phyloP scores from a whole-genome alignment of 2,797 vertebrate species.

The Tympanoctomys barrerae region DNA sequence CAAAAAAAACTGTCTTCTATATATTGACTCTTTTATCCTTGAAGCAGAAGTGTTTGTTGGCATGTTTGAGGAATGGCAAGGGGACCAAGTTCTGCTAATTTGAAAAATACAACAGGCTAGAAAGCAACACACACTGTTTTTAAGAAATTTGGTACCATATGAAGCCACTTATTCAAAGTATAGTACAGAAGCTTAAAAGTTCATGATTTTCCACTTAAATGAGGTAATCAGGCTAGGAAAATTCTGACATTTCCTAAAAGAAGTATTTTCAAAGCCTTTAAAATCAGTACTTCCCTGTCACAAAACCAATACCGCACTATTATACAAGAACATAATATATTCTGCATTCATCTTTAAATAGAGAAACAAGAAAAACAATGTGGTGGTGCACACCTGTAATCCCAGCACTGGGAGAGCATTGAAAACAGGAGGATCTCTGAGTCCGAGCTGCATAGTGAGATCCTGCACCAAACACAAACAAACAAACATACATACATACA shows the following conservation, averaged over 20 bases:
- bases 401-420: no score
- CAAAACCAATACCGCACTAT: not conserved
- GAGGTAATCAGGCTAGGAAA: not conserved
- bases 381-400: no score
- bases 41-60: not conserved
- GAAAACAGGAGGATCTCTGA: no score
- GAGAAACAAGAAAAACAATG: not conserved
- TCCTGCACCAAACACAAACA: no score
- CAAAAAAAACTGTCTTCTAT: not conserved
- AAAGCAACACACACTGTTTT: not conserved
- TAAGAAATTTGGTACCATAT: not conserved
- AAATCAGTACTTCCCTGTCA: conserved; percentile 43
- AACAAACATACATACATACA: no score
- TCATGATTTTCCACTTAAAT: conserved; percentile 55
- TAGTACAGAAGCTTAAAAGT: not conserved
- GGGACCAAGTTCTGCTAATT: not conserved
- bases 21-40: not conserved
- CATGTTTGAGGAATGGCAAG: not conserved
- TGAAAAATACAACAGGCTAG: conserved; percentile 48
- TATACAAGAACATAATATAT: not conserved
- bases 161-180: conserved; percentile 40
- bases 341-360: conserved; percentile 24
- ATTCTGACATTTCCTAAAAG: conserved; percentile 41
- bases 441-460: no score
- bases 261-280: conserved; percentile 56